These are phyloP conservation scores for Buceros bicornis DNA, from an alignment of 2,797 vertebrate genomes.

Conservation along the genomic window DNA sequence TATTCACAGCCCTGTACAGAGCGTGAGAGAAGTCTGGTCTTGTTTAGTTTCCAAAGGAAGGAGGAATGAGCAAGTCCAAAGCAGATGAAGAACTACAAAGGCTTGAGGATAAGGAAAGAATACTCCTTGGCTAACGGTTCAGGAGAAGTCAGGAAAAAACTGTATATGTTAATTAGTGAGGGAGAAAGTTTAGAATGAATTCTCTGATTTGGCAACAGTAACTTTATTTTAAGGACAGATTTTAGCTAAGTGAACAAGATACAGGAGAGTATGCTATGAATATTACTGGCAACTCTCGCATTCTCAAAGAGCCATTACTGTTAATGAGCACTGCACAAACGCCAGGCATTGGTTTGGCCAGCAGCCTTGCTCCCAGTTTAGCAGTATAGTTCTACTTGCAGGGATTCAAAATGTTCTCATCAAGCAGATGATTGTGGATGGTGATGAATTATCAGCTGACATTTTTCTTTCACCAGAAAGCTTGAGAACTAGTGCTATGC, in stretches of 20 bases:
- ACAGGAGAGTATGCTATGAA: background rate
- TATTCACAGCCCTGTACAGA: background rate
- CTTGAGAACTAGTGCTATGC: background rate
- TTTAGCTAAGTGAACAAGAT: background rate
- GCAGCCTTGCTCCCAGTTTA: background rate
- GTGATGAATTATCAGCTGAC: background rate
- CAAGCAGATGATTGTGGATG: background rate
- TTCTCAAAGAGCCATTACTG: background rate
- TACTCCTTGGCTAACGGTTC: background rate
- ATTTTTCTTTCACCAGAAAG: background rate
- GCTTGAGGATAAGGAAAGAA: background rate
- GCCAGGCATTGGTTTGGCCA: background rate
- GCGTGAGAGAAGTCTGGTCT: background rate
- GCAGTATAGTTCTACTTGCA: background rate
- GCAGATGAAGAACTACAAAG: background rate
- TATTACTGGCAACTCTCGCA: background rate
- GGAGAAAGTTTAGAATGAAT: background rate
- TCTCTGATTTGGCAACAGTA: background rate
- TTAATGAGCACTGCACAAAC: background rate
- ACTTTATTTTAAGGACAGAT: background rate
- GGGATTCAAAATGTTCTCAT: background rate
- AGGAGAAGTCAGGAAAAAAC: background rate
- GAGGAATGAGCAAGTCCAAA: background rate
- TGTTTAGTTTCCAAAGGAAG: background rate
- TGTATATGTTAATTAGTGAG: background rate